These are phyloP conservation scores for Sesamia nonagrioides DNA, from an alignment of 1,140 invertebrate genomes.

Conservation along the genomic window DNA sequence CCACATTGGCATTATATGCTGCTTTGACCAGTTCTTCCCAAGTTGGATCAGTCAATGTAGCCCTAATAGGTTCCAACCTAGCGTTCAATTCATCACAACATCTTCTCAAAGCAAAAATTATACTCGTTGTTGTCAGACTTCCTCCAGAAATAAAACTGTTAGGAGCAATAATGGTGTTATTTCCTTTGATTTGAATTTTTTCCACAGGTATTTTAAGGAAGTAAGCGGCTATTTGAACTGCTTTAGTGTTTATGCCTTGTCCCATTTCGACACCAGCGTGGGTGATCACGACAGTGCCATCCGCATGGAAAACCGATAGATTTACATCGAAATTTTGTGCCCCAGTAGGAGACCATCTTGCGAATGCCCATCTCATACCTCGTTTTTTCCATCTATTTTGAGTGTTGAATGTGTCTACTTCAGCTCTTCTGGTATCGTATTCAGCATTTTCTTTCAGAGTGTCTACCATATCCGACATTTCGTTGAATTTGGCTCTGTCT, in stretches of 20 bases:
- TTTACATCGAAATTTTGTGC: slow-evolving; percentile 86
- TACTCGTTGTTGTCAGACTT: slow-evolving; percentile 79
- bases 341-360: slow-evolving; percentile 88
- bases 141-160: slow-evolving; percentile 89
- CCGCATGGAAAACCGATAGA: slow-evolving; percentile 91
- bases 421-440: slow-evolving; percentile 88
- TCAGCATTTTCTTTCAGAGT: slow-evolving; percentile 87
- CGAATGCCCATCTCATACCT: slow-evolving; percentile 90
- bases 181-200: slow-evolving; percentile 91
- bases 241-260: slow-evolving; percentile 90
- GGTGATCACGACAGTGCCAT: slow-evolving; percentile 92
- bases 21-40: slow-evolving; percentile 89
- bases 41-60: slow-evolving; percentile 84
- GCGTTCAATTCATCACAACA: slow-evolving; percentile 76
- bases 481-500: slow-evolving; percentile 64
- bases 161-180: slow-evolving; percentile 72
- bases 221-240: slow-evolving; percentile 91
- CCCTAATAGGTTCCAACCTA: slow-evolving; percentile 86
- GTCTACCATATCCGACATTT: slow-evolving; percentile 67
- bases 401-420: slow-evolving; percentile 89
- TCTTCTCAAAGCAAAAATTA: slow-evolving; percentile 88
- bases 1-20: slow-evolving; percentile 87
- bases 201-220: slow-evolving; percentile 91
- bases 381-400: slow-evolving; percentile 93
- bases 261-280: slow-evolving; percentile 95